Base-by-base conservation (phyloP, 2,113 vertebrate genomes). In the Oryzias melastigma region DNA sequence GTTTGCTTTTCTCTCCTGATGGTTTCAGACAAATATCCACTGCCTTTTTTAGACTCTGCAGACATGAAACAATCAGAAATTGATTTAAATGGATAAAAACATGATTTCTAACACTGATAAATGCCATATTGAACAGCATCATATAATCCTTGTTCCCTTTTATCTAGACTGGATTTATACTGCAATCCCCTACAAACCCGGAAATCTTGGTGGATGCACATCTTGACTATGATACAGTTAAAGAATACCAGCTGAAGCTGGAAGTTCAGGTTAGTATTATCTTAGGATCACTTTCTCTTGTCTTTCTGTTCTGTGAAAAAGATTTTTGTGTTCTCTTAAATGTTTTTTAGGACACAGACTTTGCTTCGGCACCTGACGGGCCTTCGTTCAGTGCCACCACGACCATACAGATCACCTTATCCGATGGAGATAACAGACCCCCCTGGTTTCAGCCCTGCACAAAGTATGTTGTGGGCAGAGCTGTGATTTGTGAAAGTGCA, bases 361-460 rank as follows among this genome's bases (percentile, higher is more conserved):
- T 3, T 1, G 4, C 1, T 1, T 14, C 10, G 13, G 1, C 14
- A 0, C 0, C 40, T 24, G 29, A 0, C 0, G 17, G 5, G 0
- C 5, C 0, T 0, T 4, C 1, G 2, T 62, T 73, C 52, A 93
- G 53, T 0, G 77, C 81, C 44, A 87, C 60, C 0, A 55, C 91
- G 17, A 92, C 84, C 3, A 87, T 95, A 53, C 44, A 14, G 3
- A 51, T 95, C 53, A 48, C 1, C 14, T 78, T 95, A 43, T 0
- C 41, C 0, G 93, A 94, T 35, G 52, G 16, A 0, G 93, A 95
- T 78, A 94, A 91, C 78, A 89, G 85, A 25, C 84, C 93, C 0
- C 95, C 95, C 1, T 93, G 92, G 92, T 95, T 95, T 68, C 83
- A 87, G 50, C 95, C 94, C 14, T 96, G 95, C 49, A 44, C 0